Evolutionary conservation across 2,797 vertebrate species (phyloP), one percentile per base, ranked within the genome.

Genomic region (Eptatretus atami): DNA sequence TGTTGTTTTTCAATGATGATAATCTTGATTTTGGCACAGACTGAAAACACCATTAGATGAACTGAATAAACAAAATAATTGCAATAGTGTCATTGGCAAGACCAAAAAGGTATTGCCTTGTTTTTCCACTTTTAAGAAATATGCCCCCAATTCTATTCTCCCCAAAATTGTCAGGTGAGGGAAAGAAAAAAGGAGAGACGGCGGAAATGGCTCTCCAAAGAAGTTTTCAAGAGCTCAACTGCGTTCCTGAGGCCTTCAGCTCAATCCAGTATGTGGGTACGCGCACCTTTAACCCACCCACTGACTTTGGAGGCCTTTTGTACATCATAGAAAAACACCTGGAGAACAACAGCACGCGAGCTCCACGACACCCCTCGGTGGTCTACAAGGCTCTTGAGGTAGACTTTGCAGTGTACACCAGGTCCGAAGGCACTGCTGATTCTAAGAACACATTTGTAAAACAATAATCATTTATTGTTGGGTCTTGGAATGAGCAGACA

Each of bases 361-460:
- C 87, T 63, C 84, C 87, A 54, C 79, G 87, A 54, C 81, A 82
- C 63, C 82, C 84, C 0, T 76, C 80, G 6, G 83, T 94, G 74
- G 82, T 94, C 75, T 94, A 81, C 73, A 94, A 92, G 76, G 87
- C 87, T 57, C 76, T 94, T 65, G 84, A 88, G 80, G 87, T 87
- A 73, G 57, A 24, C 57, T n/a, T 61, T 44, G 31, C 31, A 44
- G 31, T 44, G 4, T 44, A 44, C 31, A 44, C 31, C 31, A 44
- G 31, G 31, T 8, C 31, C 4, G 31, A 44, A 3, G 31, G 31
- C 31, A 44, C 31, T 44, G 31, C 31, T 44, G 31, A 44, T 44
- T 44, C 6, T 2, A 2, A 44, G 31, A 44, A 44, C 31, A 44
- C 31, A 44, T 44, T 44, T 44, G 31, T 44, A 44, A 44, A 5